Conservation (phyloP, 2,113 vertebrate genomes). For the Dicerorhinus sumatrensis region DNA sequence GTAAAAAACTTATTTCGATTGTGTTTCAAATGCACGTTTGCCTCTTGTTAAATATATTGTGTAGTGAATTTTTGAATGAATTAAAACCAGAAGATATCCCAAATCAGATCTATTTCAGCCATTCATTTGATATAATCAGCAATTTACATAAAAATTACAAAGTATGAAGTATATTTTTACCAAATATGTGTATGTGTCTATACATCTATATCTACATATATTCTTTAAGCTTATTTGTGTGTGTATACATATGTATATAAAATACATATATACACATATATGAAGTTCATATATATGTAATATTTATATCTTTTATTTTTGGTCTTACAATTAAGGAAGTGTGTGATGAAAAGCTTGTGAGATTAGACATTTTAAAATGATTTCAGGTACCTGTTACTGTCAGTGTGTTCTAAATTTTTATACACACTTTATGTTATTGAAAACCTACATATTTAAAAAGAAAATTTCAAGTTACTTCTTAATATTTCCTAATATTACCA, state of each 20-base stretch:
- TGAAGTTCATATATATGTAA: background rate
- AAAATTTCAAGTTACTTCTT: background rate
- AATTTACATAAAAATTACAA: background rate
- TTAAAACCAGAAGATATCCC: background rate
- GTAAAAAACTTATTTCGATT: background rate
- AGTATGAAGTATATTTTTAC: background rate
- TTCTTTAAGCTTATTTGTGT: background rate
- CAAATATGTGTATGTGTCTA: background rate
- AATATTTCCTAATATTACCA: background rate
- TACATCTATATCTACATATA: background rate
- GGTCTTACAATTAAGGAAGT: background rate
- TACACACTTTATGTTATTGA: background rate
- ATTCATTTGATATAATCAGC: background rate
- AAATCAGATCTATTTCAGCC: background rate
- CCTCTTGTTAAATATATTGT: background rate
- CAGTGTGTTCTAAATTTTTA: background rate
- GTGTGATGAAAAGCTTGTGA: slow-evolving; percentile 12
- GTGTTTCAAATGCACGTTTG: background rate
- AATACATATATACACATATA: background rate
- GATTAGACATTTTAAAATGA: background rate
- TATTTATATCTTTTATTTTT: background rate
- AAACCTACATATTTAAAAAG: background rate
- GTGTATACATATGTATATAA: background rate
- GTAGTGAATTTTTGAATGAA: background rate
- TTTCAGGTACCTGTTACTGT: background rate